These are phyloP conservation scores for Meganola albula DNA, from an alignment of 2,888 invertebrate species.

Conservation along the genomic window DNA sequence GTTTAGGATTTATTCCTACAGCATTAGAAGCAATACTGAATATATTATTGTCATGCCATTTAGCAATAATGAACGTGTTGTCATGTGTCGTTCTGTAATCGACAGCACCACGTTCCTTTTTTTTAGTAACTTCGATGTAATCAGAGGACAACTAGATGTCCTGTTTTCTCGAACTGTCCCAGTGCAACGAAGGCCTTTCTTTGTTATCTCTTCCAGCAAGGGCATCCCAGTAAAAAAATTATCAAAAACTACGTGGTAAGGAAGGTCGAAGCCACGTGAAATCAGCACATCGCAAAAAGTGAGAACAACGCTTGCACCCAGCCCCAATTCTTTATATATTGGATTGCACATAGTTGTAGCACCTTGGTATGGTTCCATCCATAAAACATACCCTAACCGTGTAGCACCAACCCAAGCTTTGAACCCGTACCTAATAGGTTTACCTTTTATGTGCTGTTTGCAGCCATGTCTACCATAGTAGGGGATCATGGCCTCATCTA, in stretches of 20 bases:
- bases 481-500: conserved; percentile 43
- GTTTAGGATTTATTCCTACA: conserved; percentile 15
- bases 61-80: conserved; percentile 13
- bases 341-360: conserved; percentile 23
- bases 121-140: conserved; percentile 15
- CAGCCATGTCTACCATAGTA: conserved; percentile 39
- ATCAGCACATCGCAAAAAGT: conserved; percentile 19
- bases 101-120: conserved; percentile 23
- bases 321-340: conserved; percentile 20
- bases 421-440: conserved; percentile 29
- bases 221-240: conserved; percentile 20
- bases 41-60: conserved; percentile 24
- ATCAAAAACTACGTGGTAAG: conserved; percentile 19
- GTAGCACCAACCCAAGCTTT: conserved; percentile 28
- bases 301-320: conserved; percentile 21
- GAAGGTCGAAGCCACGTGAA: conserved; percentile 21
- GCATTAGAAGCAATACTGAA: conserved; percentile 23
- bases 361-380: conserved; percentile 24
- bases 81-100: conserved; percentile 21
- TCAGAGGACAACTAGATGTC: conserved; percentile 22
- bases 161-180: conserved; percentile 20
- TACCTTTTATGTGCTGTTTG: conserved; percentile 36
- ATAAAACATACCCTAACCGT: conserved; percentile 25
- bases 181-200: conserved; percentile 22
- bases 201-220: conserved; percentile 19